Evolutionary conservation across 2,113 vertebrate species (phyloP).

Genomic region (Bettongia penicillata): DNA sequence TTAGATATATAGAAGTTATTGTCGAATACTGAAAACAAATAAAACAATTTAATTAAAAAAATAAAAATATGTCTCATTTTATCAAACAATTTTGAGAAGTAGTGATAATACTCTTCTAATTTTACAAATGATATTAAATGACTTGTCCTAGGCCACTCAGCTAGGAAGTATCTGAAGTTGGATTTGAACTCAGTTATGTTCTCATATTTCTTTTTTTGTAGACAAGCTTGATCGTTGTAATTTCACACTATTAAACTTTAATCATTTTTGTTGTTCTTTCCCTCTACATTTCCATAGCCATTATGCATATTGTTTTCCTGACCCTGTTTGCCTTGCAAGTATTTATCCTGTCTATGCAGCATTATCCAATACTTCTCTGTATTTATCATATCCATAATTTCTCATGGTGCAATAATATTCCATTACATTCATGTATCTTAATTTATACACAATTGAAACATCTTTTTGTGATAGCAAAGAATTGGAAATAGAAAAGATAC

Average conservation of each 20-base stretch:
- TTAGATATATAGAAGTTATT: no score
- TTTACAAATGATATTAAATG: no score
- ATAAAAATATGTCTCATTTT: no score
- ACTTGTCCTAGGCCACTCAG: neutral
- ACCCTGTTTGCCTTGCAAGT: neutral
- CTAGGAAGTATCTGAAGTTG: neutral
- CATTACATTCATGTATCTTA: neutral
- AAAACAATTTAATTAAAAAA: no score
- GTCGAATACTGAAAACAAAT: no score
- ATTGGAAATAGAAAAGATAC: neutral
- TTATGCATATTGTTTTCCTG: neutral
- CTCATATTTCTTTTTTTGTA: neutral
- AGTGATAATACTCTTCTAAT: no score
- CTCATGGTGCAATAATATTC: neutral
- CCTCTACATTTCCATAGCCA: neutral
- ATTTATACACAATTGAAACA: neutral
- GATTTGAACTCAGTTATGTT: neutral
- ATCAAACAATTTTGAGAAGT: no score
- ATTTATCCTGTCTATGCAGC: neutral
- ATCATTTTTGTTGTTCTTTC: neutral
- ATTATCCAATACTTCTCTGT: neutral
- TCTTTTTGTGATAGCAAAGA: neutral
- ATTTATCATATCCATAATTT: neutral
- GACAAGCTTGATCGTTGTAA: neutral
- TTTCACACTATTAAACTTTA: neutral